Base-by-base conservation (phyloP, 2,113 vertebrate genomes). In the Elanoides forficatus region DNA sequence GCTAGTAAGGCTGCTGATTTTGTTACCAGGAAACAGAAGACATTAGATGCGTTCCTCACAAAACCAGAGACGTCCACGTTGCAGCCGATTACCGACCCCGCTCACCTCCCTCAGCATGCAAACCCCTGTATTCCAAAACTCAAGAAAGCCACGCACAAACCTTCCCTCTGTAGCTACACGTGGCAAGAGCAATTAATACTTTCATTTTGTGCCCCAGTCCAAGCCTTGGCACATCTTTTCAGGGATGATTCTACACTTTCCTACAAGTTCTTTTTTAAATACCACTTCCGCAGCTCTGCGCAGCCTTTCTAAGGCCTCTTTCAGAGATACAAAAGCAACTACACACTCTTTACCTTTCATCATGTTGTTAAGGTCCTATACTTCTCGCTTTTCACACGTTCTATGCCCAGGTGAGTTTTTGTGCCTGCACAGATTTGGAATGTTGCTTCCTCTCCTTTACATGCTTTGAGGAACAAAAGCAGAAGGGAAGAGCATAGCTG, bases 151-250 rank as follows among this genome's bases (percentile, higher is more conserved):
- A 47, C 2, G 6, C 13, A 42, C 14, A 66, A 73, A 27, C 12
- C 47, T 88, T 66, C 30, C 32, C 23, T 6, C 32, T 70, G 36
- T 36, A 79, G 52, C 56, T 4, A 43, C 1, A 14, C 0, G 0
- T 18, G 2, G 2, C 18, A 93, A 76, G 38, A 83, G 22, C 8
- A 72, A 60, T 30, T 12, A 34, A 26, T 68, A 19, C 2, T 32
- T 63, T 14, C 3, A 55, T 36, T 92, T 55, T 2, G 2, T 56
- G 20, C 11, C n/a, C 50, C 18, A 52, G 0, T 55, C 9, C 47
- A 43, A 43, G 36, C n/a, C 59, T 36, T 30, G 7, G 10, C 11
- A 20, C 9, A 11, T 15, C 13, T 73, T 79, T 70, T 27, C 48
- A 58, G 42, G 25, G 27, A 34, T 36, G 7, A 76, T n/a, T 53